Conservation (phyloP, 2,888 invertebrate species). For the Himalopsyche tibetana region DNA sequence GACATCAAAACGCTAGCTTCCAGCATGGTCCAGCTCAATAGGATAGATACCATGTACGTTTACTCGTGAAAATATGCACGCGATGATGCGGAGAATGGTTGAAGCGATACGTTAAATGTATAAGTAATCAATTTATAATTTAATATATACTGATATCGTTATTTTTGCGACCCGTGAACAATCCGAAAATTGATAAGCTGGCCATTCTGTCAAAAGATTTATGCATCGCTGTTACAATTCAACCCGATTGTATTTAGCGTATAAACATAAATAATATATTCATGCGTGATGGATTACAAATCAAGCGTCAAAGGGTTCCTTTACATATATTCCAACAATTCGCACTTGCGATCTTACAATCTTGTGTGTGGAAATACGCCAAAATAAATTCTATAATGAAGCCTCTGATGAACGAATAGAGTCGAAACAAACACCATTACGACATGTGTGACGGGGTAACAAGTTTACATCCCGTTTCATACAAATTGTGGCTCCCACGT, state of each 20-base stretch:
- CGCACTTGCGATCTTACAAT: not conserved
- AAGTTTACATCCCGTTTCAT: conserved; percentile 50
- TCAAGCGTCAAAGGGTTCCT: not conserved
- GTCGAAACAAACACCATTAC: not conserved
- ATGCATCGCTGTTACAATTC: no score
- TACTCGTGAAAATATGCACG: no score
- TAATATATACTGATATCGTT: no score
- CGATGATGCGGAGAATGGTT: no score
- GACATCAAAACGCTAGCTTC: no score
- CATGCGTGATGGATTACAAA: not conserved
- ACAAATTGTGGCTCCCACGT: conserved; percentile 19
- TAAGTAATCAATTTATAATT: no score
- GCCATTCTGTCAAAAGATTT: no score
- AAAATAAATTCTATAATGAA: not conserved
- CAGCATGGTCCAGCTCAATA: no score
- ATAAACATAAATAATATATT: not conserved
- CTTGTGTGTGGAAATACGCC: not conserved
- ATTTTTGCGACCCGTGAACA: no score
- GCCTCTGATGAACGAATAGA: not conserved
- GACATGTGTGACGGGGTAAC: not conserved
- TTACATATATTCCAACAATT: not conserved
- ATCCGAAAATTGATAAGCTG: no score
- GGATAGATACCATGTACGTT: no score
- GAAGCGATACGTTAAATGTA: no score
- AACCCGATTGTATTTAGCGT: not conserved